Conservation (phyloP, 2,113 vertebrate species). For the Tragulus kanchil region DNA sequence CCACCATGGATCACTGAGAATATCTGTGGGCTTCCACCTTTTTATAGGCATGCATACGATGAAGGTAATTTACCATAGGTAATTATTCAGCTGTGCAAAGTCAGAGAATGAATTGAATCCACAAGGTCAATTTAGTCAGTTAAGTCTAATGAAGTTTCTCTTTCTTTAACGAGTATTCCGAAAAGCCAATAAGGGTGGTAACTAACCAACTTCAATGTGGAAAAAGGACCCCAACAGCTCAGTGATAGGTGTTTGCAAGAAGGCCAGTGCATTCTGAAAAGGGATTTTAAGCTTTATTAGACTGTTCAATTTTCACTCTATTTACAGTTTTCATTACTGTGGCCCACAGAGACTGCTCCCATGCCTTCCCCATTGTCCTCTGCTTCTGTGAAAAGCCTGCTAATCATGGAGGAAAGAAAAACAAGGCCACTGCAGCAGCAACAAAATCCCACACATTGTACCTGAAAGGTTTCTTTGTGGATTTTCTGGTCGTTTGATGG, state of each 20-base stretch:
- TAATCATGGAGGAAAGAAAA: not conserved
- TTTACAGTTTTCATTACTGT: conserved; percentile 9
- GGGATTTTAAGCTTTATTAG: not conserved
- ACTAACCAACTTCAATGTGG: not conserved
- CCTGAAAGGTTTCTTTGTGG: not conserved
- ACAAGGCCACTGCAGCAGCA: not conserved
- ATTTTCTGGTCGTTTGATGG: not conserved
- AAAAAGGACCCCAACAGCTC: not conserved
- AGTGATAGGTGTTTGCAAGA: not conserved
- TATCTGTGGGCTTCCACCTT: not conserved
- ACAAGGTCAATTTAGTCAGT: conserved; percentile 20
- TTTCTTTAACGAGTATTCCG: not conserved
- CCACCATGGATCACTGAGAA: not conserved
- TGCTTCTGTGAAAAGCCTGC: not conserved
- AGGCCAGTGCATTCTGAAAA: not conserved
- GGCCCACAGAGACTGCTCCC: not conserved
- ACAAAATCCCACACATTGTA: not conserved
- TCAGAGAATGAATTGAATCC: conserved; percentile 21
- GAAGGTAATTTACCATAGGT: conserved; percentile 12
- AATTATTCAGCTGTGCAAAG: conserved; percentile 18
- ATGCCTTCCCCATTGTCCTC: not conserved
- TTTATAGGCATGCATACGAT: not conserved
- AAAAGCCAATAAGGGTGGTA: not conserved
- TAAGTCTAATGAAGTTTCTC: conserved; percentile 23
- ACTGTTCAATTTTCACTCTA: conserved; percentile 23